Evolutionary conservation across 2,113 vertebrate genomes (phyloP).

Genomic region (Numenius arquata): DNA sequence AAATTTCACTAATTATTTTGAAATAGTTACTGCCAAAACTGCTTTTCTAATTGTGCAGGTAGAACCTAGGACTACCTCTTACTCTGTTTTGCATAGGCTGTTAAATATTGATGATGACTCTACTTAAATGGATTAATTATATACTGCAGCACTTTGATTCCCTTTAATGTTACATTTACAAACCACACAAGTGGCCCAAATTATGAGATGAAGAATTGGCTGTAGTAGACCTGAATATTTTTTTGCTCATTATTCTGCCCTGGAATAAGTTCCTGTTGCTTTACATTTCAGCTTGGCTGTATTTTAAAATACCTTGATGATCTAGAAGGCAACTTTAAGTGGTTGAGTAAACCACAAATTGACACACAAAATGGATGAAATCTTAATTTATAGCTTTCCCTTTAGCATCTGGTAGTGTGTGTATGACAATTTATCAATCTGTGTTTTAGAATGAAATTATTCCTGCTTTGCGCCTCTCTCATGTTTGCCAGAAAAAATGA

Average conservation of each 20-base stretch:
- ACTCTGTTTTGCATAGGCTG: neutral
- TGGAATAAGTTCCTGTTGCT: neutral
- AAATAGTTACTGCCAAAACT: neutral
- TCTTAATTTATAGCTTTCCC: neutral
- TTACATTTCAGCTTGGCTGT: neutral
- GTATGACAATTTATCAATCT: neutral
- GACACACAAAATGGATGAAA: slow-evolving; percentile 3
- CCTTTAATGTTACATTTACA: slow-evolving; percentile 33
- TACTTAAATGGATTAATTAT: slow-evolving; percentile 38
- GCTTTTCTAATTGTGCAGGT: slow-evolving; percentile 12
- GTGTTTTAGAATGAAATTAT: neutral
- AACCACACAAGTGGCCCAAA: slow-evolving; percentile 44
- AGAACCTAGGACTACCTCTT: neutral
- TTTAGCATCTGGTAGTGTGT: neutral
- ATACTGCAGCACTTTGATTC: slow-evolving; percentile 30
- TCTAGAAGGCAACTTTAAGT: neutral
- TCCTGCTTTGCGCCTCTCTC: neutral
- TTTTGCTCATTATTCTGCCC: neutral
- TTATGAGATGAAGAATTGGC: slow-evolving; percentile 6
- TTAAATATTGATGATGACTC: slow-evolving; percentile 39
- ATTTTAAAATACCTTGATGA: slow-evolving; percentile 2
- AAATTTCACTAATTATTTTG: slow-evolving; percentile 11
- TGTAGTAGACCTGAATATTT: neutral
- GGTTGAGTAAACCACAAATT: neutral
- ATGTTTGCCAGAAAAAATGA: neutral